Base-by-base conservation (phyloP, 2,113 vertebrate genomes). In the Onychostoma macrolepis region DNA sequence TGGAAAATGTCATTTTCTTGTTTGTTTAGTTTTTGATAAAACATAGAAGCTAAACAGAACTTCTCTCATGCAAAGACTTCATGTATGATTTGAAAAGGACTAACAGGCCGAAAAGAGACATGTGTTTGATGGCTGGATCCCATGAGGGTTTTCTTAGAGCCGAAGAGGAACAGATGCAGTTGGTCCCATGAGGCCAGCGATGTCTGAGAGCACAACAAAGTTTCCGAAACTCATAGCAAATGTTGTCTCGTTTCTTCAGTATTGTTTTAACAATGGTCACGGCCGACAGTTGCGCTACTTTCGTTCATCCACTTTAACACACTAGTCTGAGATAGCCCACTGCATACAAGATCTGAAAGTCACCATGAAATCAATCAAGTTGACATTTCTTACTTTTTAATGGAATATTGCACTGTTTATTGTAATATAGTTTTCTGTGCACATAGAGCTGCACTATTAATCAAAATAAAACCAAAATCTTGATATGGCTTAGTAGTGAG, bases 121-220 rank as follows among this genome's bases (percentile, higher is more conserved):
- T 86, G 85, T 90, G 82, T 86, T 92, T 26, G 85, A 87, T 80
- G 90, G 90, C 89, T 82, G 91, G 91, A 72, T 93, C 94, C 88
- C 94, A 92, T 87, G 94, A 91, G 82, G 89, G 86, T 86, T 94
- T 92, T 93, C 93, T 93, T 92, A 93, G 28, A 93, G 92, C 91
- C 89, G 88, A 91, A 91, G 90, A 94, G 93, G 92, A 94, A 94
- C 91, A 93, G 92, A 88, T 87, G 63, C 69, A 56, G 77, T 67
- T 69, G 89, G 90, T 92, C 93, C 78, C 90, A 91, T 91, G 94
- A 88, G 89, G 87, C 89, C 78, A 76, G 86, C 13, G 69, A 92
- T 90, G 91, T 93, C 91, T 94, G 90, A 87, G 87, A 69, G 91
- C 88, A 90, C 92, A 92, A 90, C 93, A 93, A 67, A 92, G 87